phyloP scores from a whole-genome alignment of 2,113 vertebrate species.

The Nanorana parkeri region DNA sequence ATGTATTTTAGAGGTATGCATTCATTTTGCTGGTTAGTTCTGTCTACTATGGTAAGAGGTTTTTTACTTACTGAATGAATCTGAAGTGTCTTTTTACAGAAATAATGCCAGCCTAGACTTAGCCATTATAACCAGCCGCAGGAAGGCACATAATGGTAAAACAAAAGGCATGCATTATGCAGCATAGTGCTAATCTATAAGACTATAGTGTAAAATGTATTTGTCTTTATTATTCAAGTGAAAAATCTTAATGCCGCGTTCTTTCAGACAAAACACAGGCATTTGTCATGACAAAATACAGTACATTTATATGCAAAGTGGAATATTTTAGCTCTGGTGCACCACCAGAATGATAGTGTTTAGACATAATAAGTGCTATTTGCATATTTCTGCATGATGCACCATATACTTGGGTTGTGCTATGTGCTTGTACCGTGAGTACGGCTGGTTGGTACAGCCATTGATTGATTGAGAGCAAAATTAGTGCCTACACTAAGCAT shows the following conservation, averaged over 20 bases:
- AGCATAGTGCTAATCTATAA: background rate
- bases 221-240: constrained; percentile 37
- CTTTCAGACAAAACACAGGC: constrained; percentile 4
- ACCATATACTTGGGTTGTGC: constrained; percentile 59
- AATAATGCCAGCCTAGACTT: constrained; percentile 46
- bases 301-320: constrained; percentile 57
- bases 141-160: constrained; percentile 41
- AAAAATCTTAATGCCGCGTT: constrained; percentile 50
- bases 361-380: constrained; percentile 60
- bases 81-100: constrained; percentile 34
- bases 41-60: constrained; percentile 54
- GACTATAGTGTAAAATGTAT: constrained; percentile 12
- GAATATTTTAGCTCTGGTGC: constrained; percentile 46
- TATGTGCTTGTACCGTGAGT: constrained; percentile 39
- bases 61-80: constrained; percentile 56
- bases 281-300: constrained; percentile 56
- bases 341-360: constrained; percentile 59
- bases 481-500: constrained; percentile 60
- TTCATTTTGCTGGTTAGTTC: constrained; percentile 50
- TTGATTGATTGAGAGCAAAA: constrained; percentile 61
- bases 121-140: constrained; percentile 30
- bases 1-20: constrained; percentile 43
- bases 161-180: constrained; percentile 16
- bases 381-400: constrained; percentile 60
- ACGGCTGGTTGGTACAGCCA: constrained; percentile 50